These are phyloP conservation scores for Kryptopterus vitreolus DNA, from an alignment of 2,797 vertebrate species.

Conservation along the genomic window DNA sequence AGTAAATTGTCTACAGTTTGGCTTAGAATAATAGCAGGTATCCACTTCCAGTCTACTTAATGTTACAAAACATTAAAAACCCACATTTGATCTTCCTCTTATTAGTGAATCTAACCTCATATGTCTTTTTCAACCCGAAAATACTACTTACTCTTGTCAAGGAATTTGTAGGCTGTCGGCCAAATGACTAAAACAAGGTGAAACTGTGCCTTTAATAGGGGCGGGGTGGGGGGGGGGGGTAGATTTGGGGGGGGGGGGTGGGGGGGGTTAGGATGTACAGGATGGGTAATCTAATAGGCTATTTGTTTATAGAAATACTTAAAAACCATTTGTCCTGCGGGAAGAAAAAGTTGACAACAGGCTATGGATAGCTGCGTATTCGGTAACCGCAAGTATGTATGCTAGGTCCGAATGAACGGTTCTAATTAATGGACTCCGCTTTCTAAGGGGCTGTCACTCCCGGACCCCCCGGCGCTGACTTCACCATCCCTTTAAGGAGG, in stretches of 20 bases:
- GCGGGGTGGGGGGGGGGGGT: slow-evolving; percentile 71
- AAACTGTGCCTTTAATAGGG: slow-evolving; percentile 75
- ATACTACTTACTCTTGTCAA: background rate
- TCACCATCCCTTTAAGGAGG: slow-evolving; percentile 52
- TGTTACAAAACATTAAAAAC: background rate
- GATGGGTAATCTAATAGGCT: slow-evolving; percentile 61
- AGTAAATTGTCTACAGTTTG: too few relatives aligned
- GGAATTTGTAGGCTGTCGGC: slow-evolving; percentile 14
- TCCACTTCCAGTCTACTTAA: background rate
- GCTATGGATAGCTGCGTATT: background rate
- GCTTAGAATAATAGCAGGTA: too few relatives aligned
- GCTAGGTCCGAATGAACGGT: background rate
- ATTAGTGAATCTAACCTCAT: background rate
- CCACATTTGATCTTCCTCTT: background rate
- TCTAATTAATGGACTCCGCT: background rate
- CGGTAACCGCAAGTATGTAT: background rate
- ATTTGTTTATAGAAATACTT: background rate
- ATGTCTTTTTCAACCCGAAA: background rate
- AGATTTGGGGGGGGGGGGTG: slow-evolving; percentile 75
- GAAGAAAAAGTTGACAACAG: background rate
- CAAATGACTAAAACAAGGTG: background rate
- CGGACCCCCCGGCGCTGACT: slow-evolving; percentile 63
- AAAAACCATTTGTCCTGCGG: background rate
- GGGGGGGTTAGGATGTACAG: slow-evolving; percentile 68
- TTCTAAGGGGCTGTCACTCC: slow-evolving; percentile 57